Evolutionary conservation across 2,888 invertebrate species (phyloP).

Genomic region (Andrena trimmerana): DNA sequence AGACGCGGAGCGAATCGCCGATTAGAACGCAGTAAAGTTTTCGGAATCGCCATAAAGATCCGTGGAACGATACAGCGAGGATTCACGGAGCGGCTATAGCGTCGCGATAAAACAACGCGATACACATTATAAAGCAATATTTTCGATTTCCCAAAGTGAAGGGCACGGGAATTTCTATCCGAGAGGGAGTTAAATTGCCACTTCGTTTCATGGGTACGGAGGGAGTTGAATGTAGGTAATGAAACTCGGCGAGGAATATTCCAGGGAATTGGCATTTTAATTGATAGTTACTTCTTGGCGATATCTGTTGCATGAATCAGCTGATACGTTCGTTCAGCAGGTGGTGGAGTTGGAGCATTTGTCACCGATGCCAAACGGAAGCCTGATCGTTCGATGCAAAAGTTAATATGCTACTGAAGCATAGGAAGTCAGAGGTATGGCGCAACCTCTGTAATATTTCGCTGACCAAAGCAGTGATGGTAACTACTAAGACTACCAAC

Average conservation of each 20-base stretch:
- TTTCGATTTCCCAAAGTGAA: constrained; percentile 10
- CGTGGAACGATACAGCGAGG: constrained; percentile 38
- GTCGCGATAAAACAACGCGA: constrained; percentile 31
- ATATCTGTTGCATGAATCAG: no score
- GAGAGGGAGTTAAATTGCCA: not conserved
- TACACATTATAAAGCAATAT: constrained; percentile 45
- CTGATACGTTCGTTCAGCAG: no score
- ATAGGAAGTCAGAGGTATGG: not conserved
- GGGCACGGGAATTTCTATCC: not conserved
- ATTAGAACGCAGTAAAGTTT: constrained; percentile 66
- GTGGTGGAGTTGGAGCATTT: no score
- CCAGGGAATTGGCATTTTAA: no score
- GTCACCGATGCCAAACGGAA: no score
- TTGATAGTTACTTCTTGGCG: no score
- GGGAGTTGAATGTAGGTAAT: not conserved
- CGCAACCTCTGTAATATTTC: not conserved
- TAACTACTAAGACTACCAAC: not conserved
- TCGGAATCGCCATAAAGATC: constrained; percentile 61
- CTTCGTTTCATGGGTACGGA: not conserved
- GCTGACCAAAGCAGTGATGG: not conserved
- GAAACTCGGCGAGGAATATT: no score
- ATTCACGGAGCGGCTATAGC: not conserved
- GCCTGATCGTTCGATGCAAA: not conserved
- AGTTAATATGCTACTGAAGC: not conserved
- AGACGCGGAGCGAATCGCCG: constrained; percentile 39